Evolutionary conservation across 2,888 invertebrate species (phyloP).

Genomic region (Reticulitermes lucifugus): DNA sequence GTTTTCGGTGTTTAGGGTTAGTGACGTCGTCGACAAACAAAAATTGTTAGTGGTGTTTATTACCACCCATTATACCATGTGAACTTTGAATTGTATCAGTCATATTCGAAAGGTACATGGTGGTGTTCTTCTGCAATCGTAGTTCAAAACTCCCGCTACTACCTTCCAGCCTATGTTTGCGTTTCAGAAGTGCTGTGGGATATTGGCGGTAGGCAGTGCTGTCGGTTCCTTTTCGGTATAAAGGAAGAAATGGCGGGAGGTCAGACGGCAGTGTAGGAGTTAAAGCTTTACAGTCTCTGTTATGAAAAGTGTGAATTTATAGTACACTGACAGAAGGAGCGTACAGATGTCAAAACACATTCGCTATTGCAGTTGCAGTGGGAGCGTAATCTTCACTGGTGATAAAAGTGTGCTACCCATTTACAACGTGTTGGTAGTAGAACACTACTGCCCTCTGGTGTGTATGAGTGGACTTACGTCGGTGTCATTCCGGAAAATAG

Average conservation of each 20-base stretch:
- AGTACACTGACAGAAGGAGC: not conserved
- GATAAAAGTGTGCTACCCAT: constrained; percentile 36
- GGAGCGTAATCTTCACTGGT: constrained; percentile 23
- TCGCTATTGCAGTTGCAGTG: not conserved
- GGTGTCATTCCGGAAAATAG: constrained; percentile 42
- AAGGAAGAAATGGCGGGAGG: constrained; percentile 53
- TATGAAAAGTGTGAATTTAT: not conserved
- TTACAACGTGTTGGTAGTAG: constrained; percentile 39
- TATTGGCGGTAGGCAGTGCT: constrained; percentile 46
- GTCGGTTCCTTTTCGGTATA: constrained; percentile 19
- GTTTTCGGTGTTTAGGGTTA: constrained; percentile 66
- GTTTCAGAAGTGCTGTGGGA: constrained; percentile 15
- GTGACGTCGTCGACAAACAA: constrained; percentile 61
- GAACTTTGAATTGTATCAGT: not conserved
- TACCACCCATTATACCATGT: constrained; percentile 35
- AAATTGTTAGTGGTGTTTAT: constrained; percentile 41
- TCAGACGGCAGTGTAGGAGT: constrained; percentile 39
- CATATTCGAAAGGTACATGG: constrained; percentile 31
- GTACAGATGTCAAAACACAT: not conserved
- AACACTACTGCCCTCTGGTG: constrained; percentile 30
- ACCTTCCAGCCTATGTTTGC: not conserved
- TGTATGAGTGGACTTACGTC: not conserved
- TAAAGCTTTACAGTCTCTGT: not conserved
- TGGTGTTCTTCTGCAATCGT: not conserved
- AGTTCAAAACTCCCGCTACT: constrained; percentile 36